Conservation (phyloP, 2,888 invertebrate species). For the Nasonovia ribisnigri region DNA sequence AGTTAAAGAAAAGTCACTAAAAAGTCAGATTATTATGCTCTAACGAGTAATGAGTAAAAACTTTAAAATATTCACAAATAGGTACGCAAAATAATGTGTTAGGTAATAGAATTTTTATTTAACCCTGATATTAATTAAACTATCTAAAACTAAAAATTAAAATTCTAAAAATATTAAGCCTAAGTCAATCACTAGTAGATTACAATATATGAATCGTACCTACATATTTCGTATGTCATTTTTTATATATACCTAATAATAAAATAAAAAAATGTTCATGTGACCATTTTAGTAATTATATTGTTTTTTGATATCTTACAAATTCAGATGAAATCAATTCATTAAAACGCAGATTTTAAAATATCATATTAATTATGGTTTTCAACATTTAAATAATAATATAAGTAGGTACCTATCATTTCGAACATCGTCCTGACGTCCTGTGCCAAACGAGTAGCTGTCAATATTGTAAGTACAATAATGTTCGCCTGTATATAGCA, state of each 20-base stretch:
- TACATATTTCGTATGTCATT: too few relatives aligned
- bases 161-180: too few relatives aligned
- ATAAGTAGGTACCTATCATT: too few relatives aligned
- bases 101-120: neutral
- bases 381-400: neutral
- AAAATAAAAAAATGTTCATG: neutral
- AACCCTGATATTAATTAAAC: neutral
- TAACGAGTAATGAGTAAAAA: neutral
- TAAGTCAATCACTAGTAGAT: too few relatives aligned
- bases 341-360: neutral
- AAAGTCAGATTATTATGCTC: neutral
- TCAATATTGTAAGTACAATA: neutral
- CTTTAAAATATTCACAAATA: neutral
- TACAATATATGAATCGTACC: too few relatives aligned
- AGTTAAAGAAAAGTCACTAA: neutral
- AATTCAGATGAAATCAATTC: neutral
- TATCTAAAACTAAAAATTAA: neutral
- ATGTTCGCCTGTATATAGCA: neutral
- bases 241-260: too few relatives aligned
- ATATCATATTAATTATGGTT: neutral
- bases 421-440: too few relatives aligned
- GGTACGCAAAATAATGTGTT: neutral
- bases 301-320: neutral
- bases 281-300: neutral
- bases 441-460: neutral